These are phyloP conservation scores for Onthophagus sagittarius DNA, from an alignment of 2,888 invertebrate genomes.

Conservation along the genomic window DNA sequence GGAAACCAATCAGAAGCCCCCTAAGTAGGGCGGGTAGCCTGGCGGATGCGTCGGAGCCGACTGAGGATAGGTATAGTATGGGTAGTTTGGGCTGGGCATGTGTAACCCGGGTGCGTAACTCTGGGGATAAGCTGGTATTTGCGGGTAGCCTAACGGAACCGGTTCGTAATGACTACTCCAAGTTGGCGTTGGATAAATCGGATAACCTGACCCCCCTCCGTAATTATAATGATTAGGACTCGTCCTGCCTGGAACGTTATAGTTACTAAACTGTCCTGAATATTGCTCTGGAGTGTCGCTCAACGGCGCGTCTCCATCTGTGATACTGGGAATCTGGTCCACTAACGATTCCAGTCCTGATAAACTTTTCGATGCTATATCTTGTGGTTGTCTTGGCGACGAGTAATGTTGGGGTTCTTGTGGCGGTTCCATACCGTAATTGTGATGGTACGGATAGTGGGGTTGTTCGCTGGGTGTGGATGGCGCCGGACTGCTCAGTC, in stretches of 20 bases:
- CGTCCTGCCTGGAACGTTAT: slow-evolving; percentile 46
- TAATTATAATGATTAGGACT: slow-evolving; percentile 46
- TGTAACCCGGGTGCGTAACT: slow-evolving; percentile 56
- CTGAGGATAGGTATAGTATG: slow-evolving; percentile 53
- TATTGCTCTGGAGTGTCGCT: slow-evolving; percentile 43
- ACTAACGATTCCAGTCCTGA: slow-evolving; percentile 85
- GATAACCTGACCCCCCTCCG: slow-evolving; percentile 43
- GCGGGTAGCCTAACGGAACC: slow-evolving; percentile 47
- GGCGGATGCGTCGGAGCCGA: slow-evolving; percentile 47
- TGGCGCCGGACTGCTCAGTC: slow-evolving; percentile 52
- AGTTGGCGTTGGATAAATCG: slow-evolving; percentile 47
- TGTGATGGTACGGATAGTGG: slow-evolving; percentile 44
- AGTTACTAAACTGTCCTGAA: slow-evolving; percentile 50
- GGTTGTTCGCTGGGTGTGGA: slow-evolving; percentile 44
- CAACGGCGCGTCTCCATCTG: slow-evolving; percentile 59
- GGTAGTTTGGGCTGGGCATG: slow-evolving; percentile 68
- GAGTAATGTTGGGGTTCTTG: slow-evolving; percentile 40
- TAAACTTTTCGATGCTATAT: slow-evolving; percentile 80
- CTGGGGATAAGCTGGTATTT: slow-evolving; percentile 43
- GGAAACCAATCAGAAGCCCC: slow-evolving; percentile 51
- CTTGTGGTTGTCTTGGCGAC: slow-evolving; percentile 56
- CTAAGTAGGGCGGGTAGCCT: slow-evolving; percentile 47
- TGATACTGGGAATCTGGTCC: slow-evolving; percentile 87
- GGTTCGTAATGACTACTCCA: slow-evolving; percentile 49
- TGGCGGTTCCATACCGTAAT: slow-evolving; percentile 45